Evolutionary conservation across 2,113 vertebrate species (phyloP).

Genomic region (Clarias macrocephalus): DNA sequence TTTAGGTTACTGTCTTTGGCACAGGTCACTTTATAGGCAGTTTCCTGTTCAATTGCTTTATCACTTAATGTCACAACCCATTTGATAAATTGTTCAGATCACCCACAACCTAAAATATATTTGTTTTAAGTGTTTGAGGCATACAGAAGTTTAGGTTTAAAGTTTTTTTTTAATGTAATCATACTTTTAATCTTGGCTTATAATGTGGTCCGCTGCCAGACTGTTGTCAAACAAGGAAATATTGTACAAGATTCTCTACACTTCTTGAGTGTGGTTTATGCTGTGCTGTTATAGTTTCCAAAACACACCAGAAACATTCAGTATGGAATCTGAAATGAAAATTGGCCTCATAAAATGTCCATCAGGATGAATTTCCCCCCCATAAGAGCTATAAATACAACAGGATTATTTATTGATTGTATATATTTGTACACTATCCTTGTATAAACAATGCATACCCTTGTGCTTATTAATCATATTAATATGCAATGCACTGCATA

Average conservation of each 20-base stretch:
- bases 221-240: not conserved
- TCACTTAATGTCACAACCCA: conserved; percentile 17
- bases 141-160: not conserved
- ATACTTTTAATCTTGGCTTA: not conserved
- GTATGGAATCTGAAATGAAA: conserved; percentile 35
- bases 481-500: conserved; percentile 62
- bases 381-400: conserved; percentile 60
- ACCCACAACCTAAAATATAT: not conserved
- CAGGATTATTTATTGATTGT: conserved; percentile 77
- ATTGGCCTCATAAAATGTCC: conserved; percentile 21
- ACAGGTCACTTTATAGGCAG: conserved; percentile 74
- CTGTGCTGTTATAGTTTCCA: not conserved
- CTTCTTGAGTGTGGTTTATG: not conserved
- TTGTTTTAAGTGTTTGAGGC: not conserved
- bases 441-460: conserved; percentile 52
- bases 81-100: not conserved
- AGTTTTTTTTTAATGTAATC: not conserved
- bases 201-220: not conserved
- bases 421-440: conserved; percentile 78
- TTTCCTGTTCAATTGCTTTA: conserved; percentile 16
- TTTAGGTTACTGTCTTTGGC: conserved; percentile 65
- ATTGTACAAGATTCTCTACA: not conserved
- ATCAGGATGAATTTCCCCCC: conserved; percentile 51
- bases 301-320: not conserved
- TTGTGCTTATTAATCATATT: conserved; percentile 39